phyloP scores from a whole-genome alignment of 2,797 vertebrate species.

The Odontamblyopus rebecca region DNA sequence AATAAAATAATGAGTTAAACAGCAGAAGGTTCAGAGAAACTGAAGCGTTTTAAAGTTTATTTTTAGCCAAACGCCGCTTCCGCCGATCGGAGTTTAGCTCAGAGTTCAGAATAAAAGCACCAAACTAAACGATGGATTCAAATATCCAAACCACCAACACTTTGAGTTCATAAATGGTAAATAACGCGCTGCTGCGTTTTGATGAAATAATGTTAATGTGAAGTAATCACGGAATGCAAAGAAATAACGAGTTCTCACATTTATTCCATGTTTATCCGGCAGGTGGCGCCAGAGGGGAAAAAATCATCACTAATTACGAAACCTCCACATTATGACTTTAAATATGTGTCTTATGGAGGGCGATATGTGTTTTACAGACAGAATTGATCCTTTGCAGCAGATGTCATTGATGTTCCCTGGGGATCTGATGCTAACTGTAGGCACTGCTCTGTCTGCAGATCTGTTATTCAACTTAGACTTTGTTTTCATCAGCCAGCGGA shows the following conservation, averaged over 20 bases:
- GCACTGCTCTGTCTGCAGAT: too few relatives aligned
- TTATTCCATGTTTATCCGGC: neutral
- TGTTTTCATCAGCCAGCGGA: too few relatives aligned
- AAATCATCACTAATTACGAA: too few relatives aligned
- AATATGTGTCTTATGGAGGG: neutral
- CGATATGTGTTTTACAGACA: too few relatives aligned
- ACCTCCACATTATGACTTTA: too few relatives aligned
- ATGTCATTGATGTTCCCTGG: too few relatives aligned
- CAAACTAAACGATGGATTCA: too few relatives aligned
- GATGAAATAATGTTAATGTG: neutral
- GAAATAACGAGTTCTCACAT: neutral
- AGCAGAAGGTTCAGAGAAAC: neutral
- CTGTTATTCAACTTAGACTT: too few relatives aligned
- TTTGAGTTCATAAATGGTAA: too few relatives aligned
- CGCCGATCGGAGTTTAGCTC: neutral
- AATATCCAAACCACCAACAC: too few relatives aligned
- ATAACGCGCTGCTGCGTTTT: neutral
- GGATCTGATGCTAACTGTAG: too few relatives aligned
- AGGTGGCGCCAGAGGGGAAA: neutral
- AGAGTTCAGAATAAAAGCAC: slow-evolving; percentile 7
- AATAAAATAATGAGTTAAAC: neutral
- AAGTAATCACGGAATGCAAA: neutral
- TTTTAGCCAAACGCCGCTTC: neutral
- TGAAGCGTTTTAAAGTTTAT: neutral
- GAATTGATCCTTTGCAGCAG: too few relatives aligned